Evolutionary conservation across 2,888 invertebrate genomes (phyloP).

Genomic region (Thereva nobilitata): DNA sequence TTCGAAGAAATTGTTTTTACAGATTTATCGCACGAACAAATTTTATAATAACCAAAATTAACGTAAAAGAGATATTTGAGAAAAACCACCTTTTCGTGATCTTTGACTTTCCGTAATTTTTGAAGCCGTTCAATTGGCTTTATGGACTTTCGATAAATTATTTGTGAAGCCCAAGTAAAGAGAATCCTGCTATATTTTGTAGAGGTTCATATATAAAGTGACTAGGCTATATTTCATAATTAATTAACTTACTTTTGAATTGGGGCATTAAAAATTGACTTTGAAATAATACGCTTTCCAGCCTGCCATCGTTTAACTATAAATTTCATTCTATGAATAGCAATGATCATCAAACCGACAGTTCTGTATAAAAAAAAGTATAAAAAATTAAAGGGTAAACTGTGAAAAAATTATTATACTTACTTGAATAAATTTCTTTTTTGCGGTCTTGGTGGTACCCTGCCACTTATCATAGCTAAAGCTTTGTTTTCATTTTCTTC

Average conservation of each 20-base stretch:
- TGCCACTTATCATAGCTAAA: constrained; percentile 47
- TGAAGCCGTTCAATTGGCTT: too few species aligned
- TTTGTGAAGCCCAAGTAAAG: not conserved
- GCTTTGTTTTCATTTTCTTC: constrained; percentile 55
- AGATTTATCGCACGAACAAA: too few species aligned
- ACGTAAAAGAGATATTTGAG: too few species aligned
- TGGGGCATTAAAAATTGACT: constrained; percentile 57
- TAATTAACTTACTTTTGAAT: constrained; percentile 51
- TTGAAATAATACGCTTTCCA: constrained; percentile 63
- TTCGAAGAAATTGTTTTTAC: too few species aligned
- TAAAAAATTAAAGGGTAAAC: constrained; percentile 2
- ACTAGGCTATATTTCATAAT: not conserved
- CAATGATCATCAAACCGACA: constrained; percentile 63
- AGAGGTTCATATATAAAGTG: not conserved
- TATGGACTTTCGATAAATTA: too few species aligned
- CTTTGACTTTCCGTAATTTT: too few species aligned
- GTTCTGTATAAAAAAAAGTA: constrained; percentile 57
- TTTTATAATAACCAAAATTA: too few species aligned
- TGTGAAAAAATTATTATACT: constrained; percentile 39
- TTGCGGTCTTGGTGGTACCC: constrained; percentile 41
- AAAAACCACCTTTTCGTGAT: too few species aligned
- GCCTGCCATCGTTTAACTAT: constrained; percentile 67
- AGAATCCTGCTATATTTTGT: not conserved
- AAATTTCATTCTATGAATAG: constrained; percentile 69
- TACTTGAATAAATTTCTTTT: constrained; percentile 55